Base-by-base conservation (phyloP, 2,888 invertebrate species). In the Scrobipalpa atriplicella region DNA sequence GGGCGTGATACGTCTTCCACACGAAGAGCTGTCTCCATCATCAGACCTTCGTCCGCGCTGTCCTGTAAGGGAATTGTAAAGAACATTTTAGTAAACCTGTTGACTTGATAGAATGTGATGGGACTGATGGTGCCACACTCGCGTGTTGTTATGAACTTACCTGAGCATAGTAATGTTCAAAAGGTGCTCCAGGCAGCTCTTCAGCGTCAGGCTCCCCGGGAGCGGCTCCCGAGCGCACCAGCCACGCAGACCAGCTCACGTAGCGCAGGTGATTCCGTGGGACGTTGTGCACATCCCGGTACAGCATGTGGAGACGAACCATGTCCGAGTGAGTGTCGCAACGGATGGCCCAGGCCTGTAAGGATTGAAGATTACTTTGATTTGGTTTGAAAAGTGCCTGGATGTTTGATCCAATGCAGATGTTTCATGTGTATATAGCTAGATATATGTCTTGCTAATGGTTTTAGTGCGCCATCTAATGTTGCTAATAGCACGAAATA, bases 251-350 rank as follows among this genome's bases (percentile, higher is more conserved):
- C 95, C 96, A 96, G 78, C 95, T 94, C 19, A 95, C 95, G 80
- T 94, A 95, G 69, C 92, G 90, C 69, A 96, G 89, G 84, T 96
- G 96, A 83, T 96, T 96, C 65, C 96, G 90, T 6, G 97, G 97
- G 67, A 97, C 96, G 79, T 96, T 95, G 81, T 95, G 95, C 66
- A 96, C 95, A 78, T 96, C 96, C 71, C 95, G 95, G 86, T 95
- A 96, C 70, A 95, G 94, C 89, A 97, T 94, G 73, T 95, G 95
- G 60, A 97, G 92, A 18, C 96, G 93, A 67, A 97, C 95, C 21
- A 95, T 94, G 74, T 96, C 96, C 8, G 96, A 96, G 78, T 96
- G 96, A 67, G 95, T 94, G 83, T 97, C 96, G 52, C 96, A 95
- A 73, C 96, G 95, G 67, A 97, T 91, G 64, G 95, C 93, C 97